Conservation (phyloP, 2,888 invertebrate species). For the Bembecia ichneumoniformis region DNA sequence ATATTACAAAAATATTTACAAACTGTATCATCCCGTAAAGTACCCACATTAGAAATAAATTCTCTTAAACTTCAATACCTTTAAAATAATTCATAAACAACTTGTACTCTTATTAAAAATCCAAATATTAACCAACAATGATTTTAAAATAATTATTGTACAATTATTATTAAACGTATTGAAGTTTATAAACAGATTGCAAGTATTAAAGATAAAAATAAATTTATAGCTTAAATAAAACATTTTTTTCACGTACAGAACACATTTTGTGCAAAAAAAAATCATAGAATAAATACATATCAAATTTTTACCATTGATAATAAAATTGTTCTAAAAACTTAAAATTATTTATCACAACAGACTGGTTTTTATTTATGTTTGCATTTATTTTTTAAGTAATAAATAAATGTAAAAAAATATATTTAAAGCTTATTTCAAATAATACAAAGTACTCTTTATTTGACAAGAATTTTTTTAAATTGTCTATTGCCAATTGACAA, state of each 20-base stretch:
- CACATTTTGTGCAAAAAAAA: conserved; percentile 31
- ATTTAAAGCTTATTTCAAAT: conserved; percentile 55
- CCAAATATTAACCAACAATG: too few relatives aligned
- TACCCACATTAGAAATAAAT: conserved; percentile 42
- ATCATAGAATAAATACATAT: conserved; percentile 26
- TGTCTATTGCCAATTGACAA: too few relatives aligned
- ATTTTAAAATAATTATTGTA: not conserved
- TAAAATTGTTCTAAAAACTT: conserved; percentile 37
- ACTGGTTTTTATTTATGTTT: conserved; percentile 56
- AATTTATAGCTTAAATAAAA: conserved; percentile 22
- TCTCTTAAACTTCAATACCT: not conserved
- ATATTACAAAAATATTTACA: conserved; percentile 71
- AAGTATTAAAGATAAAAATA: conserved; percentile 22
- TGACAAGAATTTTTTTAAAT: too few relatives aligned
- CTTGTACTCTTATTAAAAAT: too few relatives aligned
- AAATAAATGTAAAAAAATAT: conserved; percentile 45
- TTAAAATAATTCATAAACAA: not conserved
- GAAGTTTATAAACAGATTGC: conserved; percentile 21
- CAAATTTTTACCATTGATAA: conserved; percentile 31
- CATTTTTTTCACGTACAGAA: conserved; percentile 30
- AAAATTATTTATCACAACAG: conserved; percentile 67
- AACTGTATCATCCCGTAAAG: conserved; percentile 54
- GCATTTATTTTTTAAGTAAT: conserved; percentile 27
- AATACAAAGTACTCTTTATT: too few relatives aligned
- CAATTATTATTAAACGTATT: not conserved